Conservation (phyloP, 2,113 vertebrate genomes). For the Thunnus thynnus region DNA sequence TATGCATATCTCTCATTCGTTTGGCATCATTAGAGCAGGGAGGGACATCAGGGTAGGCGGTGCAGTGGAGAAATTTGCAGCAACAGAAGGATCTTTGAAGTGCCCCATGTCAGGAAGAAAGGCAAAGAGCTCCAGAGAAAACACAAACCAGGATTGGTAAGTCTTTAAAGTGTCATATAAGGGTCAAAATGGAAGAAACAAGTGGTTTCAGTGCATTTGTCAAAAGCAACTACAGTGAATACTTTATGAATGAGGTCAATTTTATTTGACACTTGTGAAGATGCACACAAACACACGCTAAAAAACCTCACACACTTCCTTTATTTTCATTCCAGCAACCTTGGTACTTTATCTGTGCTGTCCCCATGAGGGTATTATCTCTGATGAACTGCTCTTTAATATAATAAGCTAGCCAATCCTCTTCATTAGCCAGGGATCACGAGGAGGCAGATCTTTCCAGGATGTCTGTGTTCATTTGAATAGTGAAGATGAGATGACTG, state of each 20-base stretch:
- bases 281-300: neutral
- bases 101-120: neutral
- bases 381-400: constrained; percentile 54
- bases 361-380: constrained; percentile 14
- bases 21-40: neutral
- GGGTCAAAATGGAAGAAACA: constrained; percentile 6
- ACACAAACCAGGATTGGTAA: neutral
- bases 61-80: neutral
- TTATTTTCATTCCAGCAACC: constrained; percentile 16
- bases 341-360: neutral
- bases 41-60: neutral
- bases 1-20: neutral
- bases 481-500: constrained; percentile 45
- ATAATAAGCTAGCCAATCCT: constrained; percentile 43
- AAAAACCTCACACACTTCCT: neutral
- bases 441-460: constrained; percentile 25
- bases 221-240: neutral
- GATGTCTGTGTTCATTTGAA: constrained; percentile 47
- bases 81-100: neutral
- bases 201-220: neutral
- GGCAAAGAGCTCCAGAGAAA: fast-evolving
- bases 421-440: constrained; percentile 55
- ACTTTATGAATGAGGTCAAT: constrained; percentile 2
- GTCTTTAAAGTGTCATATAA: neutral
- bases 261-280: neutral